Evolutionary conservation across 2,113 vertebrate species (phyloP).

Genomic region (Cavia aperea): DNA sequence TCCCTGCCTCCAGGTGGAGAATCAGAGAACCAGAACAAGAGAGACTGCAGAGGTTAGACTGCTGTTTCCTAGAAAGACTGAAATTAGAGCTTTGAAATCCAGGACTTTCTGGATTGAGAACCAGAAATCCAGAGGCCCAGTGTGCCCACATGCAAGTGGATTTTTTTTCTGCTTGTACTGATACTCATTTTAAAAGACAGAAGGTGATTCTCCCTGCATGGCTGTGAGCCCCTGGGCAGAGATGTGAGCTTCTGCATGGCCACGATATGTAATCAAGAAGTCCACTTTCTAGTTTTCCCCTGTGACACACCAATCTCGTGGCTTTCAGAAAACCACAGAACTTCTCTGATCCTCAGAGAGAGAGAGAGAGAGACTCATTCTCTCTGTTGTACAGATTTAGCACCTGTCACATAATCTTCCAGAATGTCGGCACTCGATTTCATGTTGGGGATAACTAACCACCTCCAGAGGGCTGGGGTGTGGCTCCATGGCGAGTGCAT

Average conservation of each 20-base stretch:
- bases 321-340: conserved; percentile 24
- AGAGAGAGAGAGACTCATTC: not conserved
- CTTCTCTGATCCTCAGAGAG: not conserved
- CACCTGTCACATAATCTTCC: not conserved
- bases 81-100: not conserved
- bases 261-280: not conserved
- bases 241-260: not conserved
- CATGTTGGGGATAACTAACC: not conserved
- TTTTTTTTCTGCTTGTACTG: not conserved
- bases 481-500: not conserved
- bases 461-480: not conserved
- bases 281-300: not conserved
- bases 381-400: not conserved
- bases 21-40: not conserved
- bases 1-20: not conserved
- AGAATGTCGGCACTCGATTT: not conserved
- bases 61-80: not conserved
- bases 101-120: not conserved
- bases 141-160: not conserved
- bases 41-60: not conserved
- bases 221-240: not conserved
- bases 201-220: not conserved
- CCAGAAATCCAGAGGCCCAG: not conserved
- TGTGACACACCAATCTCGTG: not conserved
- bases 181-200: not conserved